Base-by-base conservation (phyloP, 2,797 vertebrate species). In the Pipistrellus pygmaeus region DNA sequence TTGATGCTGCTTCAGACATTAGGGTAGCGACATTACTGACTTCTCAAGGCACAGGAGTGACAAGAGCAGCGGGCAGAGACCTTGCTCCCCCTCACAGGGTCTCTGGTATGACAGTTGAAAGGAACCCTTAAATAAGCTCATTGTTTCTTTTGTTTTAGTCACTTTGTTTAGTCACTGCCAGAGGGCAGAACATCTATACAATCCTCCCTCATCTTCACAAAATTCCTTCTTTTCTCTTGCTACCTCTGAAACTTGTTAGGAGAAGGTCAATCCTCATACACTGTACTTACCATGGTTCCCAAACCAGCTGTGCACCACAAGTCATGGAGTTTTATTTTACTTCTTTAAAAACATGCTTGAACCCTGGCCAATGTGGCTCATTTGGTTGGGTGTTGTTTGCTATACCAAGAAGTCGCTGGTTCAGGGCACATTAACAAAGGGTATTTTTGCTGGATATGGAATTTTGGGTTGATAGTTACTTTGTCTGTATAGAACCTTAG, bases 211-310 rank as follows among this genome's bases (percentile, higher is more conserved):
- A 48, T 68, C 32, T 68, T 57, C 75, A 32, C 27, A 41, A 35
- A 53, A 55, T 64, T 81, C 41, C 41, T 17, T 77, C 20, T 85
- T 91, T 91, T 69, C 78, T 93, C 80, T 72, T n/a, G 55, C 23
- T 27, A 89, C 53, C 20, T 91, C 68, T 71, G 88, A 41, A 69
- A n/a, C 32, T 64, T 88, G 20, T 55, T 44, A 81, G 48, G 66
- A 76, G 8, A 84, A 15, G 20, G 44, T 75, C 69, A 48, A 13
- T 62, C 23, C 57, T 62, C 25, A 10, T 7, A 30, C 4, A 11
- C 5, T 27, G 8, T 14, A 23, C 11, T 66, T 84, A 20, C 23
- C 9, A 6, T 35, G 73, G 62, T n/a, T 85, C 51, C 76, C 64
- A 75, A n/a, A 25, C 12, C n/a, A 86, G 20, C 87, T 69, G 7